phyloP scores from a whole-genome alignment of 2,797 vertebrate genomes.

The Arrhamphus sclerolepis region DNA sequence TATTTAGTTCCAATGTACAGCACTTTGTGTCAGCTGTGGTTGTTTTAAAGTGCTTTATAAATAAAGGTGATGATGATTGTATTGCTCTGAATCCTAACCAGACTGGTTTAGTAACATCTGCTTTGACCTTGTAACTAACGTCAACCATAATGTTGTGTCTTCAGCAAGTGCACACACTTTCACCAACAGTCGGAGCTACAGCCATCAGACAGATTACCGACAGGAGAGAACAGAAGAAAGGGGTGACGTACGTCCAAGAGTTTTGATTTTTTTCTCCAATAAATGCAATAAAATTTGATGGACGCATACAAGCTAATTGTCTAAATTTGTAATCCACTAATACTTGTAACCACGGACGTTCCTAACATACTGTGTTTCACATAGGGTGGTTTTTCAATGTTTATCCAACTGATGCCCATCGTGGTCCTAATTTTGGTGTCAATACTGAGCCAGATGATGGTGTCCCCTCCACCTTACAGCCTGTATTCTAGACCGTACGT shows the following conservation, averaged over 20 bases:
- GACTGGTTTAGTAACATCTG: background rate
- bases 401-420: conserved; percentile 97
- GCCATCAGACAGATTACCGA: conserved; percentile 87
- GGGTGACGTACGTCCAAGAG: conserved; percentile 85
- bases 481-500: conserved; percentile 94
- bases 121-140: conserved; percentile 6
- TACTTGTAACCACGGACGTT: background rate
- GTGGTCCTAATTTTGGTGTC: conserved; percentile 95
- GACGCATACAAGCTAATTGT: background rate
- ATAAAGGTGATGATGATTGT: background rate
- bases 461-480: conserved; percentile 94
- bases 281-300: no score
- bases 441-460: conserved; percentile 96
- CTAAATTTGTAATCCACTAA: background rate
- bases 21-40: no score
- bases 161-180: conserved; percentile 90
- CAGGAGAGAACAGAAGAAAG: conserved; percentile 92
- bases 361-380: conserved; percentile 38
- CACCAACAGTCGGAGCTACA: conserved; percentile 91
- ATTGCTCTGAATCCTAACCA: background rate
- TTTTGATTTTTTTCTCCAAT: background rate
- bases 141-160: conserved; percentile 49
- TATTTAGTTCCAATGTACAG: no score
- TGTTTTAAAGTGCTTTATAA: no score
- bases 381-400: conserved; percentile 98